phyloP scores from a whole-genome alignment of 2,888 invertebrate genomes.

The Drosophila tanythrix region DNA sequence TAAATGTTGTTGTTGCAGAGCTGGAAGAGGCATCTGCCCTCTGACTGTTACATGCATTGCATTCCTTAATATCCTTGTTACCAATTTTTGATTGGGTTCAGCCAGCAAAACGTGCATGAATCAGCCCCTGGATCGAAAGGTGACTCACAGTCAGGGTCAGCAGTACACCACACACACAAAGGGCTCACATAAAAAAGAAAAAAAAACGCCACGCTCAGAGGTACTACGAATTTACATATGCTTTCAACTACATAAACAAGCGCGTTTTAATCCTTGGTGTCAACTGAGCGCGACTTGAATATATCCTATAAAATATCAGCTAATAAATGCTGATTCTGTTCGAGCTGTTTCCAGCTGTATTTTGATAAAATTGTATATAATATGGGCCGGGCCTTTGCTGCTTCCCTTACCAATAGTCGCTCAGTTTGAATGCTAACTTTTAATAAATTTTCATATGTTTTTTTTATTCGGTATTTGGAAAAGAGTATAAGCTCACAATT shows the following conservation, averaged over 20 bases:
- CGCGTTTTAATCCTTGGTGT: background rate
- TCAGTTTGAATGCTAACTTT: background rate
- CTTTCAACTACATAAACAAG: constrained; percentile 5
- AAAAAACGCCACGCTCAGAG: constrained; percentile 17
- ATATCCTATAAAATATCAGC: constrained; percentile 10
- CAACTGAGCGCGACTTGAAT: background rate
- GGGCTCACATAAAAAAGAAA: constrained; percentile 43
- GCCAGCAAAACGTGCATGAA: constrained; percentile 16
- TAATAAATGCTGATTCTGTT: background rate
- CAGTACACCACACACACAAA: constrained; percentile 22
- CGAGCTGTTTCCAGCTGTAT: background rate
- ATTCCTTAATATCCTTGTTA: background rate
- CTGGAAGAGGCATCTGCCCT: background rate
- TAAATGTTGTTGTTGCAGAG: background rate
- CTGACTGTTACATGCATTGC: background rate
- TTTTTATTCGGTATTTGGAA: background rate
- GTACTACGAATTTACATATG: constrained; percentile 38
- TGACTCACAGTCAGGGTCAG: constrained; percentile 33
- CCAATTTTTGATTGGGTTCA: constrained; percentile 1
- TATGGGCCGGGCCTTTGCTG: background rate
- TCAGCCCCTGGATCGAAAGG: constrained; percentile 23
- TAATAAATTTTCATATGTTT: background rate
- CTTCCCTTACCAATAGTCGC: background rate
- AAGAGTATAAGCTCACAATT: background rate
- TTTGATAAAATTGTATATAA: background rate